Percentiles rank a stretch among this genome's conserved stretches.
Conservation (phyloP, 2,888 invertebrate species). For the Psylliodes chrysocephalus region DNA sequence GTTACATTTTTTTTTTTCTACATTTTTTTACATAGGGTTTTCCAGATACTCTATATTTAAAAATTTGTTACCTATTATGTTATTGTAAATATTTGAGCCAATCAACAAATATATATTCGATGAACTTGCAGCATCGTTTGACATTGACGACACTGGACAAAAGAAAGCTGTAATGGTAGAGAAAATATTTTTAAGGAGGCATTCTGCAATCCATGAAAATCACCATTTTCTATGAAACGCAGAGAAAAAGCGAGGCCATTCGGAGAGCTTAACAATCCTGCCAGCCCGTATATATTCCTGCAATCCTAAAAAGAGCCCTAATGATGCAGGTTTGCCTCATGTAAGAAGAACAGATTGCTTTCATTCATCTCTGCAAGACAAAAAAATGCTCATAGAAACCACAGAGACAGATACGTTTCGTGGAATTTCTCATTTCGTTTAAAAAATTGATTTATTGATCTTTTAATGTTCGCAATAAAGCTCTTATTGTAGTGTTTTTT, state of each 20-base stretch:
- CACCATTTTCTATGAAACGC: background rate
- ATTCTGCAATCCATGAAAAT: background rate
- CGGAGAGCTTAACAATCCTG: conserved; percentile 14
- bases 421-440: background rate
- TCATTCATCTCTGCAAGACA: conserved; percentile 32
- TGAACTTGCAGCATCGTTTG: too few relatives aligned
- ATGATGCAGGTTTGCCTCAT: conserved; percentile 37
- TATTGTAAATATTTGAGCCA: too few relatives aligned
- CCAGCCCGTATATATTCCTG: conserved; percentile 31
- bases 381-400: conserved; percentile 26
- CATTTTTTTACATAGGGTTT: too few relatives aligned
- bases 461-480: too few relatives aligned
- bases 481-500: too few relatives aligned
- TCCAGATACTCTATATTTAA: too few relatives aligned
- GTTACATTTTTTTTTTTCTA: too few relatives aligned
- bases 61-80: too few relatives aligned
- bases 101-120: too few relatives aligned
- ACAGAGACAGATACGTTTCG: background rate
- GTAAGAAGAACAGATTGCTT: conserved; percentile 38
- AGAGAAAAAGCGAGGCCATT: background rate
- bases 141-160: too few relatives aligned
- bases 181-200: too few relatives aligned
- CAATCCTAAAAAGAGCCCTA: conserved; percentile 36
- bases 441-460: background rate
- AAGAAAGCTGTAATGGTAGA: too few relatives aligned